Percentiles rank a stretch among this genome's conserved stretches.
Conservation (phyloP, 2,113 vertebrate species). For the Megalops atlanticus region DNA sequence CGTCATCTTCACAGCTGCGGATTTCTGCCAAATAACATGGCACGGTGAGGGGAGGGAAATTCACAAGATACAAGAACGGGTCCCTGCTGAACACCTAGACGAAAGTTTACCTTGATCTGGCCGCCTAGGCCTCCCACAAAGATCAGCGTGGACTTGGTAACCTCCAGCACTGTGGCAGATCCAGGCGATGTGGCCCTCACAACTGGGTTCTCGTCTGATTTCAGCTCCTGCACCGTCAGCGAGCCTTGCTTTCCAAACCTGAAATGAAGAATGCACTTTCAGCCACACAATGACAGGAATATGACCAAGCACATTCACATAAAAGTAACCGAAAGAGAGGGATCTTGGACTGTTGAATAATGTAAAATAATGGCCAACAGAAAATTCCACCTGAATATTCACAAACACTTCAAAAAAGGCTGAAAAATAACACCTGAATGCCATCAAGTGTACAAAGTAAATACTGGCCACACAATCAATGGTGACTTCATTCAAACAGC, state of each 20-base stretch:
- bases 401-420: too few relatives aligned
- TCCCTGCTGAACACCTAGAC: background rate
- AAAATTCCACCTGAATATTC: too few relatives aligned
- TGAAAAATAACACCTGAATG: too few relatives aligned
- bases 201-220: slow-evolving; percentile 57
- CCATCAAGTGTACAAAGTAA: too few relatives aligned
- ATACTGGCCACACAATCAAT: too few relatives aligned
- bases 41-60: background rate
- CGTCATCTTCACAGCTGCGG: slow-evolving; percentile 74
- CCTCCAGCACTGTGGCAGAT: slow-evolving; percentile 73
- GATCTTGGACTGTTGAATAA: too few relatives aligned
- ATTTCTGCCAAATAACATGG: slow-evolving; percentile 67
- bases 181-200: slow-evolving; percentile 74
- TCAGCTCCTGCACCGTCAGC: slow-evolving; percentile 81
- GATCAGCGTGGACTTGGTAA: slow-evolving; percentile 79
- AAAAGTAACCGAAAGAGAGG: too few relatives aligned
- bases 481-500: too few relatives aligned
- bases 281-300: background rate
- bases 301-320: too few relatives aligned
- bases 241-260: slow-evolving; percentile 84
- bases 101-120: slow-evolving; percentile 75
- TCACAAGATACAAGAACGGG: background rate
- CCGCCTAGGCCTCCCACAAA: slow-evolving; percentile 84
- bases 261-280: background rate
- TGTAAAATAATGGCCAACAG: too few relatives aligned